A percentile compares a stretch with the other conserved stretches of the same genome.
Evolutionary conservation across 2,888 invertebrate species (phyloP).

Genomic region (Pachycephus smyrnensis): DNA sequence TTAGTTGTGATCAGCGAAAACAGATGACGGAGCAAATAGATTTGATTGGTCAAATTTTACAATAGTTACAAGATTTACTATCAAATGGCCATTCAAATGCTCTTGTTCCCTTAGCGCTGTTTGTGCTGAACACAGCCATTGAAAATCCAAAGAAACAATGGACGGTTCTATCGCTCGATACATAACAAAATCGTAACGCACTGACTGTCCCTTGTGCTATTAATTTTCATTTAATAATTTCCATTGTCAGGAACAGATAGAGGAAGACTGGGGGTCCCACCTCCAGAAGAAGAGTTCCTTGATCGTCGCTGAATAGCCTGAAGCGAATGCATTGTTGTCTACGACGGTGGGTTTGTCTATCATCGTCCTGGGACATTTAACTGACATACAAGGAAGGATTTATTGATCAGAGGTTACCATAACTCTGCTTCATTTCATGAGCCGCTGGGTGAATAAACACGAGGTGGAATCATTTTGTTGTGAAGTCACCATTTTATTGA

Average conservation of each 20-base stretch:
- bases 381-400: slow-evolving; percentile 6
- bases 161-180: background rate
- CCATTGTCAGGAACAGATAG: background rate
- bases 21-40: background rate
- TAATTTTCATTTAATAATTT: background rate
- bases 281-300: background rate
- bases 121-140: background rate
- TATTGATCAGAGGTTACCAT: slow-evolving; percentile 54
- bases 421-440: slow-evolving; percentile 37
- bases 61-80: background rate
- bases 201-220: background rate
- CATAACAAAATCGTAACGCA: background rate
- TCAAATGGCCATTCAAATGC: background rate
- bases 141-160: background rate
- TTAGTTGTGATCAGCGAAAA: background rate
- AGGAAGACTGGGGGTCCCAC: background rate
- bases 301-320: background rate
- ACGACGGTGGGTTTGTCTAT: background rate
- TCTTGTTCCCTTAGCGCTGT: background rate
- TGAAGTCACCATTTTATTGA: background rate
- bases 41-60: background rate
- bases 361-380: background rate
- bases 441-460: background rate
- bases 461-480: background rate
- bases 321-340: background rate